phyloP scores from a whole-genome alignment of 2,113 vertebrate species.

The Crotalus horridus region DNA sequence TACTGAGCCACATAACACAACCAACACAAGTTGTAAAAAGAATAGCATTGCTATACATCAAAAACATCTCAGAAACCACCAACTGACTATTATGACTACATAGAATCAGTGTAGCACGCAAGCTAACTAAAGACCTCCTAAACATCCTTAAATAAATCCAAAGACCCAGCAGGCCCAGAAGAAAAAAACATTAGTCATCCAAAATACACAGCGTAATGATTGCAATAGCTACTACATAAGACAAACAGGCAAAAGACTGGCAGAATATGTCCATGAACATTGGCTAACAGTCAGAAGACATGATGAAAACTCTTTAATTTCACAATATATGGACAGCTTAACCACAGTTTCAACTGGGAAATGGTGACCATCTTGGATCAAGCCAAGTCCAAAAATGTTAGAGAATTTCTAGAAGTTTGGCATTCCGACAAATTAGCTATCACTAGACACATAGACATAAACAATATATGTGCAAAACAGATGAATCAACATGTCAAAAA shows the following conservation, averaged over 20 bases:
- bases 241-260: not conserved
- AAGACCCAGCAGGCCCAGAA: not conserved
- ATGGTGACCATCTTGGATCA: not conserved
- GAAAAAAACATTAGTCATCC: not conserved
- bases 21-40: not conserved
- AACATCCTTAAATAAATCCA: not conserved
- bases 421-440: not conserved
- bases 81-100: not conserved
- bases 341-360: not conserved
- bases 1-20: not conserved
- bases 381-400: not conserved
- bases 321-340: not conserved
- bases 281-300: not conserved
- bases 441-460: not conserved
- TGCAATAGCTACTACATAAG: not conserved
- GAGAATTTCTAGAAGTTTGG: not conserved
- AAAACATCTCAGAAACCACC: not conserved
- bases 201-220: not conserved
- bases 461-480: not conserved
- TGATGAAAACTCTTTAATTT: not conserved
- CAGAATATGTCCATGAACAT: not conserved
- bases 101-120: not conserved
- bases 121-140: not conserved
- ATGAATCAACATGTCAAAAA: not conserved
- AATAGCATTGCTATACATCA: not conserved